A percentile compares a stretch with the other conserved stretches of the same genome.
These are phyloP conservation scores for Alaudala cheleensis DNA, from an alignment of 2,113 vertebrate species.

Conservation along the genomic window DNA sequence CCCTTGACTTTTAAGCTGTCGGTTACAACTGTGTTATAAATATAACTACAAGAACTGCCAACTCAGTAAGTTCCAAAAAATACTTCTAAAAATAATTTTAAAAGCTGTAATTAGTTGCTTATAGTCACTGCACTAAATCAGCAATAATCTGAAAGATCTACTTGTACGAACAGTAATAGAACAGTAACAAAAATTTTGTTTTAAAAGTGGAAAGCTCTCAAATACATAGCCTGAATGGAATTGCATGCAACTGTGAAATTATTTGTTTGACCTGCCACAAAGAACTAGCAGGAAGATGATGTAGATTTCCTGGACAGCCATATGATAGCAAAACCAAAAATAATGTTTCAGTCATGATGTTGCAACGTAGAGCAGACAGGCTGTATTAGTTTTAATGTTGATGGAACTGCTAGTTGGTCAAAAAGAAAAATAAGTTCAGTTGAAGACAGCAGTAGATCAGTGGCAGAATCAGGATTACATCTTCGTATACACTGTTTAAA, in stretches of 20 bases:
- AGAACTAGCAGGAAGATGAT: not conserved
- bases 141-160: not conserved
- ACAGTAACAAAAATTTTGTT: not conserved
- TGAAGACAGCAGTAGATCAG: not conserved
- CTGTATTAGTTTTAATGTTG: not conserved
- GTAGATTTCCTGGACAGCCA: not conserved
- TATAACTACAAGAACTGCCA: constrained; percentile 95
- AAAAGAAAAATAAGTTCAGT: not conserved
- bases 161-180: not conserved
- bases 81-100: constrained; percentile 3
- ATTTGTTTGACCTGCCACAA: not conserved
- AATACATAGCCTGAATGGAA: not conserved
- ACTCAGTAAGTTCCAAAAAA: constrained; percentile 86
- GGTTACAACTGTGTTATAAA: constrained; percentile 97
- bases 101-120: not conserved
- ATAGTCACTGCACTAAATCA: not conserved
- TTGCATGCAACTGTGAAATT: not conserved
- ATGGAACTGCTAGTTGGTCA: not conserved
- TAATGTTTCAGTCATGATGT: not conserved
- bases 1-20: constrained; percentile 81
- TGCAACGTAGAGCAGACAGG: not conserved
- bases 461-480: not conserved
- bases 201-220: not conserved
- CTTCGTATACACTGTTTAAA: not conserved
- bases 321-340: not conserved